Evolutionary conservation across 2,797 vertebrate species (phyloP).

Genomic region (Parauchenoglanis punctatus): DNA sequence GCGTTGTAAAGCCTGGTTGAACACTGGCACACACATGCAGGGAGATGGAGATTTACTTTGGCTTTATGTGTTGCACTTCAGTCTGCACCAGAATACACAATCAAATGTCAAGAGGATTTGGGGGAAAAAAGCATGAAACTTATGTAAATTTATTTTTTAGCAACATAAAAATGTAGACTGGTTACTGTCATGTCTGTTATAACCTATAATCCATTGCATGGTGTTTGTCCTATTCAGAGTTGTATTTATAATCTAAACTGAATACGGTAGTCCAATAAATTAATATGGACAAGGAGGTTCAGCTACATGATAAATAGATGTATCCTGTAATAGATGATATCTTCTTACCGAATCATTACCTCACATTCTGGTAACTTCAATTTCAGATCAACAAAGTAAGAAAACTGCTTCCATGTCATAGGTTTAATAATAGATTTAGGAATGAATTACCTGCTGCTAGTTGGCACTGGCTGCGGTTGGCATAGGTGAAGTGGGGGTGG

Average conservation of each 20-base stretch:
- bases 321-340: constrained; percentile 2
- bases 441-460: constrained; percentile 74
- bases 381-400: not conserved
- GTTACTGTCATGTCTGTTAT: not conserved
- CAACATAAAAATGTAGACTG: not conserved
- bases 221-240: not conserved
- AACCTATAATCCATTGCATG: not conserved
- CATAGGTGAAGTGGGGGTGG: constrained; percentile 76
- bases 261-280: not conserved
- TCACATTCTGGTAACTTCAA: not conserved
- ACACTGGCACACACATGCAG: constrained; percentile 3
- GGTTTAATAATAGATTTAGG: constrained; percentile 17
- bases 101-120: not conserved
- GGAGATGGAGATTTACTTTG: constrained; percentile 36
- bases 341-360: not conserved
- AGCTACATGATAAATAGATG: not conserved
- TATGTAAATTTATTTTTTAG: not conserved
- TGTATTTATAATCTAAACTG: not conserved
- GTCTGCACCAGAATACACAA: not conserved
- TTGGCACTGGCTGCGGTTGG: constrained; percentile 80
- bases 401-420: not conserved
- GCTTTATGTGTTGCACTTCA: not conserved
- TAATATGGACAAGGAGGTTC: too few relatives aligned
- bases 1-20: constrained; percentile 13
- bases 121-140: not conserved